These are phyloP conservation scores for Drosophila pseudotalamancana DNA, from an alignment of 2,888 invertebrate genomes.

Conservation along the genomic window DNA sequence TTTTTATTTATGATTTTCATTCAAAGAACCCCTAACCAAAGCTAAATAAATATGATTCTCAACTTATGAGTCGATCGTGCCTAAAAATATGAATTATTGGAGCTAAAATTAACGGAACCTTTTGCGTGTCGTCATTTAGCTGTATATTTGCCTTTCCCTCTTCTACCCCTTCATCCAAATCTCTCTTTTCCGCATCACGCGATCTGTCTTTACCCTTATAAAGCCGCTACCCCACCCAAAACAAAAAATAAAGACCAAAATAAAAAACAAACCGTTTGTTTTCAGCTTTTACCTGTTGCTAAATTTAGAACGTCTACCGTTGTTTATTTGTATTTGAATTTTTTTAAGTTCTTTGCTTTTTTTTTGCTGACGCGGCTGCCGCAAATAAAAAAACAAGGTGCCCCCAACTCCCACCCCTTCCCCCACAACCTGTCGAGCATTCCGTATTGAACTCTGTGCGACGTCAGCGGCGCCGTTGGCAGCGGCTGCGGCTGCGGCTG, in stretches of 20 bases:
- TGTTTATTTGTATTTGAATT: conserved; percentile 32
- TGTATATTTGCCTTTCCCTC: neutral
- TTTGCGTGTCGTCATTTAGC: conserved; percentile 1
- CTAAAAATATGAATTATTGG: conserved; percentile 8
- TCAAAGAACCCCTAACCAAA: neutral
- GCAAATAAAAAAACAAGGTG: conserved; percentile 46
- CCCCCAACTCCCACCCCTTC: conserved; percentile 6
- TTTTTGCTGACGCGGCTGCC: conserved; percentile 68
- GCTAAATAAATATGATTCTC: neutral
- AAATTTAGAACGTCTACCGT: conserved; percentile 72
- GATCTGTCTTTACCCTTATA: conserved; percentile 59
- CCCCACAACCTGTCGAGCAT: neutral
- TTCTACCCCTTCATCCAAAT: neutral
- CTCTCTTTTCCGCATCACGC: conserved; percentile 62
- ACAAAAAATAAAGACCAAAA: conserved; percentile 25
- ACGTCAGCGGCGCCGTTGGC: conserved; percentile 51
- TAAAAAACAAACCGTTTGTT: conserved; percentile 55
- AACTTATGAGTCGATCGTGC: neutral
- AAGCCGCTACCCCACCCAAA: conserved; percentile 45
- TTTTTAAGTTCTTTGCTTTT: conserved; percentile 10
- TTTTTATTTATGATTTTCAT: no score
- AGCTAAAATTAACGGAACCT: conserved; percentile 33
- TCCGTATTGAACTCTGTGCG: conserved; percentile 34
- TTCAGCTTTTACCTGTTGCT: conserved; percentile 71
- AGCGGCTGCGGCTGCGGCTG: no score